These are phyloP conservation scores for Scomber colias DNA, from an alignment of 2,113 vertebrate genomes.

Conservation along the genomic window DNA sequence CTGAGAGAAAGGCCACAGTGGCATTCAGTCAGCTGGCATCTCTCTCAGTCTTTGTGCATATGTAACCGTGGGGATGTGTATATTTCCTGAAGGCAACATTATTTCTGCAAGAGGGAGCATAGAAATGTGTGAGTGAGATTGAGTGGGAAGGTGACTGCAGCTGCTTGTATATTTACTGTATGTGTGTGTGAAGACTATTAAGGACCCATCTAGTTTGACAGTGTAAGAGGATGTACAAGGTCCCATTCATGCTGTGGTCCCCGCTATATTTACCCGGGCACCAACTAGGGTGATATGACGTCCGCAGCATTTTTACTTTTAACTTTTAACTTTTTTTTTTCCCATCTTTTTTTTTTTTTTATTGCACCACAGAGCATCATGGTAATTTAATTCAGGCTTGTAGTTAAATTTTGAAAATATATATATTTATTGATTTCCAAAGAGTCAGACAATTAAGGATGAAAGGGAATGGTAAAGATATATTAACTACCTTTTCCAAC, in stretches of 20 bases:
- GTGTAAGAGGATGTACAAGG: slow-evolving; percentile 75
- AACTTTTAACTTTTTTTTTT: slow-evolving; percentile 46
- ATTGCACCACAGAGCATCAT: slow-evolving; percentile 12
- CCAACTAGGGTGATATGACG: slow-evolving; percentile 68
- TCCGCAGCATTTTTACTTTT: slow-evolving; percentile 60
- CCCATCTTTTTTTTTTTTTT: not conserved
- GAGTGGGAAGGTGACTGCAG: slow-evolving; percentile 61
- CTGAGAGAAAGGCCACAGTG: slow-evolving; percentile 30
- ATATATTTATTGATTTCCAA: too few relatives aligned
- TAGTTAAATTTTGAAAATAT: too few relatives aligned
- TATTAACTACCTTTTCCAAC: too few relatives aligned
- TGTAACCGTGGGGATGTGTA: slow-evolving; percentile 45
- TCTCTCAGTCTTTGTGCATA: slow-evolving; percentile 41
- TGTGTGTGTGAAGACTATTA: slow-evolving; percentile 49
- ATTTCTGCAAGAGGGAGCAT: slow-evolving; percentile 55
- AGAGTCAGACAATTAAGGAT: too few relatives aligned
- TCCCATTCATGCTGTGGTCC: slow-evolving; percentile 75
- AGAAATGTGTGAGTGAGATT: slow-evolving; percentile 30
- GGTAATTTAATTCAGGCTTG: too few relatives aligned
- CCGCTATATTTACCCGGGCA: slow-evolving; percentile 68
- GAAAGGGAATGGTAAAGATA: too few relatives aligned
- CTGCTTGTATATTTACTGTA: slow-evolving; percentile 62
- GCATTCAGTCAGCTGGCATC: slow-evolving; percentile 13
- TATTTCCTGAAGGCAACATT: slow-evolving; percentile 62
- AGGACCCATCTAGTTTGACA: slow-evolving; percentile 65